Base-by-base conservation (phyloP, 2,888 invertebrate species). In the Drosophila diplacantha region DNA sequence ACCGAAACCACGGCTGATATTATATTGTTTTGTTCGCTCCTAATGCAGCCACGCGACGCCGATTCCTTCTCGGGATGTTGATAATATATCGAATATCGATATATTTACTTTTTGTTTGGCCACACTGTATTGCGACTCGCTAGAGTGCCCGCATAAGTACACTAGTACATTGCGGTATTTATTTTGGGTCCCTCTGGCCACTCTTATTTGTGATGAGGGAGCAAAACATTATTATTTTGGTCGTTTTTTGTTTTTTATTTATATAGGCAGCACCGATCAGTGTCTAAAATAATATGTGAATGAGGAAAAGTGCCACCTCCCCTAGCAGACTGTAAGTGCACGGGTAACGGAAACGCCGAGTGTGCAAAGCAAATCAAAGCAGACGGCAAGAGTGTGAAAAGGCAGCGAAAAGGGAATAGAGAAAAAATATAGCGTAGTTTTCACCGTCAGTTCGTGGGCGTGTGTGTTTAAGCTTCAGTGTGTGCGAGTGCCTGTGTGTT, bases 171-270 rank as follows among this genome's bases (percentile, higher is more conserved):
- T 12, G 12, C 5, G 18, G 7, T 2, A 5, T 44, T 18, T 18
- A 5, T 14, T 8, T 3, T 3, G 8, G 8, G 14, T 8, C 12
- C 8, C 18, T 29, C 44, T 44, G 29, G 44, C 5, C 44, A 44
- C 44, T 44, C 39, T 52, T 26, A 32, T 14, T 52, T 51, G 38
- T 59, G 59, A 56, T 63, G 54, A 53, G 60, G 64, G 47, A 65
- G 66, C 59, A 66, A 66, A 66, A 66, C 67, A 66, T 66, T 66
- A 47, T 65, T 65, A 64, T 65, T 66, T 61, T 80, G 75, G 75
- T 82, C 70, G 72, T 81, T 80, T 80, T 82, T 77, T 77, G 75
- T 82, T 82, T 80, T 80, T 79, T 66, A 68, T 72, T 80, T 73
- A 75, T 71, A 68, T 74, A 65, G 68, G 66, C 49, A 57, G 46